Base-by-base conservation (phyloP, 2,113 vertebrate species). In the Gobio gobio region DNA sequence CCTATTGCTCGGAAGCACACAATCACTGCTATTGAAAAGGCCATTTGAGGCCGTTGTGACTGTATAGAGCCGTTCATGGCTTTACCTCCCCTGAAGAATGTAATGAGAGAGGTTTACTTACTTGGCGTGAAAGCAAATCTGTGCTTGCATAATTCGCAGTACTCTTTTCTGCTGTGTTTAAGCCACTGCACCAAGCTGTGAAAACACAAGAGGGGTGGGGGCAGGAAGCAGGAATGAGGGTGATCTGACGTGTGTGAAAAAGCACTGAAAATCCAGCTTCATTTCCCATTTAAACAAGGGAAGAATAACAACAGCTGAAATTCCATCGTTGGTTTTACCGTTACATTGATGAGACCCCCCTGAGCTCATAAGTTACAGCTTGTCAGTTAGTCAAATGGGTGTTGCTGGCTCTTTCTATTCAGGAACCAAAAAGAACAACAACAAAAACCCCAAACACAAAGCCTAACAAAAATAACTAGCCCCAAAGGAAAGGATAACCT, bases 111-210 rank as follows among this genome's bases (percentile, higher is more conserved):
- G 54, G 40, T 78, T 73, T 73, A 94, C 98, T 99, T 97, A 99
- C 98, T 99, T 96, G 98, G 98, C 89, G 98, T 99, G 93, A 99
- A 99, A 93, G 98, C 98, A 95, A 99, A 99, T 96, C 98, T 96
- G 95, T 99, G 98, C 93, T 99, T 99, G 97, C 98, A 99, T 95
- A 99, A 95, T 97, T 99, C 98, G 94, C 98, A 99, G 93, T 99
- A 99, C 94, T 99, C 98, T 95, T 99, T 99, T 93, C 98, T 96
- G 96, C 98, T 99, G 93, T 99, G 98, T 93, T 99, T 99, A 94
- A 99, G 96, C 98, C 98, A 99, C 89, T 99, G 98, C 94, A 99
- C 97, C 96, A 99, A 96, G 95, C 98, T 99, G 96, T 66, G 93
- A 89, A 90, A 78, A 36, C 88, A 87, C 24, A 90, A 84, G 22